phyloP scores from a whole-genome alignment of 2,797 vertebrate genomes.

The Botia almorhae region DNA sequence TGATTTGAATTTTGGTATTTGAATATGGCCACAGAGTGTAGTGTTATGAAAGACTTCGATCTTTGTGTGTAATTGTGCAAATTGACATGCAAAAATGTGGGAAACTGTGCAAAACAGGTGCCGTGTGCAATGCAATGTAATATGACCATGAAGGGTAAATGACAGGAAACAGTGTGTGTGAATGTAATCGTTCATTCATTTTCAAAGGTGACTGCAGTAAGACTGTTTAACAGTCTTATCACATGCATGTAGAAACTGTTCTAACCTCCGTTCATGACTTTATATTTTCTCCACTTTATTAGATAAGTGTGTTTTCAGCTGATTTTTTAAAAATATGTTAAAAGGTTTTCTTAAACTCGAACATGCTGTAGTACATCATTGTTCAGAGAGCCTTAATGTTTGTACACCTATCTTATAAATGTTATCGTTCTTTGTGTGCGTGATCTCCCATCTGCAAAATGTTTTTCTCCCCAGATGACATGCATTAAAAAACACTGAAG shows the following conservation, averaged over 20 bases:
- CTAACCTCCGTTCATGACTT: conserved; percentile 17
- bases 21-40: not conserved
- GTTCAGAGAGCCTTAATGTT: not conserved
- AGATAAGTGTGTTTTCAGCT: not conserved
- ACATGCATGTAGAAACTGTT: not conserved
- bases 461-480: not conserved
- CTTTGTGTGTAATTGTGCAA: not conserved
- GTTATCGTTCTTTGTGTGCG: not conserved
- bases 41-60: not conserved
- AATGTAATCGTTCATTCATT: not conserved
- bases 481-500: not conserved
- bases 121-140: not conserved
- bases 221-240: not conserved
- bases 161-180: not conserved
- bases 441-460: conserved; percentile 16
- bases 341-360: not conserved
- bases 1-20: not conserved
- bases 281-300: not conserved
- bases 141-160: not conserved
- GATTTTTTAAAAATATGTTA: not conserved
- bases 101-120: not conserved
- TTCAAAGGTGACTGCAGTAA: not conserved
- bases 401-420: not conserved
- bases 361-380: not conserved
- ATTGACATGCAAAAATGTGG: too few species aligned